Evolutionary conservation across 2,797 vertebrate genomes (phyloP).

Genomic region (Acrossocheilus wenchowensis): DNA sequence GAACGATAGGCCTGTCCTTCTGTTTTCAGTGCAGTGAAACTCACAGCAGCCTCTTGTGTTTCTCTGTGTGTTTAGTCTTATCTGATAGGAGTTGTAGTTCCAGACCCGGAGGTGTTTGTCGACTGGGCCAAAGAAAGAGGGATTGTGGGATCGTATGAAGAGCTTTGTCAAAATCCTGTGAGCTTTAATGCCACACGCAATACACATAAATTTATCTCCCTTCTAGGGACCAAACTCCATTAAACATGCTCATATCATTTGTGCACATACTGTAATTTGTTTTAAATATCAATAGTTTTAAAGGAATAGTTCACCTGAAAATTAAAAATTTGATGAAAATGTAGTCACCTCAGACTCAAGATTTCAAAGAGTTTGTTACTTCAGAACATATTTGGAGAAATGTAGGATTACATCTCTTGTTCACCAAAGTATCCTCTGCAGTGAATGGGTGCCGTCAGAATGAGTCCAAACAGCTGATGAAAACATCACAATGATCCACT

Average conservation of each 20-base stretch:
- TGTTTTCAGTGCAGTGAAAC: background rate
- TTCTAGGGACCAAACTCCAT: background rate
- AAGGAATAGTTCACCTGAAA: background rate
- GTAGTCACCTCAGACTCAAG: no score
- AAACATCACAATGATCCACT: background rate
- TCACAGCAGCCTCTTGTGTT: background rate
- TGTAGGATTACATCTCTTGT: background rate
- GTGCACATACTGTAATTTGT: background rate
- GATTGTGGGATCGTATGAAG: slow-evolving; percentile 75
- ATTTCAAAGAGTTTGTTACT: no score
- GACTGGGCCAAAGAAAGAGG: slow-evolving; percentile 77
- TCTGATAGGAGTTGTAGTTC: slow-evolving; percentile 80
- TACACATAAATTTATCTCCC: background rate
- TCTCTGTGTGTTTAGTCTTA: slow-evolving; percentile 69
- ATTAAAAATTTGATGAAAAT: background rate
- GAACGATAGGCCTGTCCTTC: background rate
- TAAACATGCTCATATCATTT: background rate
- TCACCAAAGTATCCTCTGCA: background rate
- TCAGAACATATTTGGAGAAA: no score
- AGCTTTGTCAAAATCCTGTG: slow-evolving; percentile 83
- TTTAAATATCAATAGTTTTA: background rate
- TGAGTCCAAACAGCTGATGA: background rate
- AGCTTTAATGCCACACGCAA: slow-evolving; percentile 45
- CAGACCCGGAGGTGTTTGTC: slow-evolving; percentile 80
- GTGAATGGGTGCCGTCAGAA: background rate